Percentiles rank a stretch among this genome's conserved stretches.
These are phyloP conservation scores for Paedocypris sp. DNA, from an alignment of 2,113 vertebrate genomes.

Conservation along the genomic window DNA sequence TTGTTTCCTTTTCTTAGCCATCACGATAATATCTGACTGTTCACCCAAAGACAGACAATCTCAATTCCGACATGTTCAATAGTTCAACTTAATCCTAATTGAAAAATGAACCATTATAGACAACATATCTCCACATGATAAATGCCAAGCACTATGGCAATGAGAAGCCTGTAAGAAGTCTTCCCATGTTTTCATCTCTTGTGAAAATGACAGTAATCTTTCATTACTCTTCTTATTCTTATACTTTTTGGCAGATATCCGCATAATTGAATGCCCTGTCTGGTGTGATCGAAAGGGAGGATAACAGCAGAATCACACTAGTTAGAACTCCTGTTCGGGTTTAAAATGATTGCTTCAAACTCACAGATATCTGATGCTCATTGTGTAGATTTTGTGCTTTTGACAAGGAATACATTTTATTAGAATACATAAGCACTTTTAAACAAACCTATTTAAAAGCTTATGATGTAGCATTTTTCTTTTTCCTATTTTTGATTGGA, in stretches of 20 bases:
- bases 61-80: conserved; percentile 13
- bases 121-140: conserved; percentile 20
- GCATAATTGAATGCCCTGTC: neutral
- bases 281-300: neutral
- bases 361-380: neutral
- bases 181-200: conserved; percentile 12
- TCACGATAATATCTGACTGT: neutral
- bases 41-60: conserved; percentile 16
- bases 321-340: neutral
- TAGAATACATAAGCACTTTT: too few relatives aligned
- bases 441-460: too few relatives aligned
- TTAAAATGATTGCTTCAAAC: neutral
- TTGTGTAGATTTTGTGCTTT: neutral
- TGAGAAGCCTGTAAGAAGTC: conserved; percentile 18
- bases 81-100: conserved; percentile 32
- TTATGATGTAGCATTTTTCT: too few relatives aligned
- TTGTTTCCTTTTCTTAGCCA: neutral
- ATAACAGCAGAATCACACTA: neutral
- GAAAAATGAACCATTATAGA: conserved; percentile 29
- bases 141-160: conserved; percentile 24
- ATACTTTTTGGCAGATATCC: neutral
- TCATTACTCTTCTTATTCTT: neutral
- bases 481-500: too few relatives aligned
- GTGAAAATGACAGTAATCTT: neutral
- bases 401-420: too few relatives aligned